Evolutionary conservation across 1,140 invertebrate genomes (phyloP).

Genomic region (Venturia canescens): DNA sequence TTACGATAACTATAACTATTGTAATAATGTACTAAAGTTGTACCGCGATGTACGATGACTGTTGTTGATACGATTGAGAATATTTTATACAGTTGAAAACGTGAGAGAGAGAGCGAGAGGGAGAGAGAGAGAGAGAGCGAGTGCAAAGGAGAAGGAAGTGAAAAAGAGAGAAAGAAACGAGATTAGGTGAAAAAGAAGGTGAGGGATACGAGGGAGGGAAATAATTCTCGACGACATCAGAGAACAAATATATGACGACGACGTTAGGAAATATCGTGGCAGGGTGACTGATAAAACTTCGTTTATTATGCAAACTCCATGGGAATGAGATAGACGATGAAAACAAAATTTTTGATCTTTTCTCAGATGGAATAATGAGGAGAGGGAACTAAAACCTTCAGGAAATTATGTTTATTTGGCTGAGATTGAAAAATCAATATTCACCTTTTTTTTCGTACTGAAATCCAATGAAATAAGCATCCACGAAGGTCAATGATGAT

Average conservation of each 20-base stretch:
- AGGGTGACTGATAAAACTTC: conserved; percentile 31
- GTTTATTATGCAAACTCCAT: not conserved
- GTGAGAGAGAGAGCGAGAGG: not conserved
- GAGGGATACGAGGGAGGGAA: conserved; percentile 4
- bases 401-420: too few relatives aligned
- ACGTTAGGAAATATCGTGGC: conserved; percentile 4
- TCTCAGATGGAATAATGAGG: too few relatives aligned
- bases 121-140: not conserved
- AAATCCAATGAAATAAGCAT: too few relatives aligned
- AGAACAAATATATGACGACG: too few relatives aligned
- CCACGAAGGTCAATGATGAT: too few relatives aligned
- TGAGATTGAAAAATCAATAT: too few relatives aligned
- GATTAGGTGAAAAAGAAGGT: not conserved
- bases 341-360: too few relatives aligned
- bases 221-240: conserved; percentile 27
- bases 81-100: conserved; percentile 75
- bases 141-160: not conserved
- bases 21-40: conserved; percentile 74
- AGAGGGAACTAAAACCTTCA: too few relatives aligned
- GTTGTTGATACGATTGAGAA: conserved; percentile 76
- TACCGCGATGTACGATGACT: conserved; percentile 73
- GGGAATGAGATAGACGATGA: too few relatives aligned
- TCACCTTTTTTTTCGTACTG: too few relatives aligned
- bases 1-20: conserved; percentile 75
- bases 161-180: conserved; percentile 8